phyloP scores from a whole-genome alignment of 2,888 invertebrate genomes.

The Parnassius orleans region DNA sequence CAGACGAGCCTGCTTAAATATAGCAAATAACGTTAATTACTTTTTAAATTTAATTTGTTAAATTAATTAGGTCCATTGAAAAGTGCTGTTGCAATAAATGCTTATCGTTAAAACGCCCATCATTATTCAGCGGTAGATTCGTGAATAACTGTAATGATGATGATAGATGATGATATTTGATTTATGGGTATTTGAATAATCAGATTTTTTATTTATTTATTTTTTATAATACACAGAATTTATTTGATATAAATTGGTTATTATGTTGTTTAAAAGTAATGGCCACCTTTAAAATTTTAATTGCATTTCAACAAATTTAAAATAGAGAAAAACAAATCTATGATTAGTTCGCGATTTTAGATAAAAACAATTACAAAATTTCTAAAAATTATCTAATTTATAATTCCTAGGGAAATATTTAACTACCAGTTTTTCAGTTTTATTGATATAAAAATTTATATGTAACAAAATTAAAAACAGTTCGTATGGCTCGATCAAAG shows the following conservation, averaged over 20 bases:
- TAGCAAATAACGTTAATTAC: too few relatives aligned
- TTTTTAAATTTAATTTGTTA: too few relatives aligned
- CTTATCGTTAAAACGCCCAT: too few relatives aligned
- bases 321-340: constrained; percentile 58
- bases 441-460: too few relatives aligned
- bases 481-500: constrained; percentile 61
- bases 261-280: constrained; percentile 28
- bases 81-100: too few relatives aligned
- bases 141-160: too few relatives aligned
- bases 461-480: constrained; percentile 29
- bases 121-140: too few relatives aligned
- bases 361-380: constrained; percentile 74
- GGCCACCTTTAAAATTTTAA: constrained; percentile 37
- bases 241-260: neutral
- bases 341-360: constrained; percentile 62
- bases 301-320: constrained; percentile 37
- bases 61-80: too few relatives aligned
- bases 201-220: neutral
- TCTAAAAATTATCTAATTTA: constrained; percentile 54
- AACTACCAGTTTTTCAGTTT: neutral
- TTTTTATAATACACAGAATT: neutral
- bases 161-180: too few relatives aligned
- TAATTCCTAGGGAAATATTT: constrained; percentile 33
- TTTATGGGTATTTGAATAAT: neutral
- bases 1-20: too few relatives aligned